Evolutionary conservation across 2,797 vertebrate species (phyloP).

Genomic region (Enteromius treurensis): DNA sequence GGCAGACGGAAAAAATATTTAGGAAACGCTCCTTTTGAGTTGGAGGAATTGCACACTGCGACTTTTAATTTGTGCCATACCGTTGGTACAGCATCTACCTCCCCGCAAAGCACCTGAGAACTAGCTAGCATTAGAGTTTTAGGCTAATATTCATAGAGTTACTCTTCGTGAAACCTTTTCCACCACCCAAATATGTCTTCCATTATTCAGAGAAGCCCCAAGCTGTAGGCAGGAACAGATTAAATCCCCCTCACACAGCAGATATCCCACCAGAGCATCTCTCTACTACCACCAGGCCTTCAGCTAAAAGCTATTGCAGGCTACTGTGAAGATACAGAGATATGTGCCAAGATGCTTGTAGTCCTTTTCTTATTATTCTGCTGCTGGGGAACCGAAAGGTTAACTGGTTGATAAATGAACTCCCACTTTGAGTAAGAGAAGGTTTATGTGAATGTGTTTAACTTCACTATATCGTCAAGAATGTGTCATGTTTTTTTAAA

Average conservation of each 20-base stretch:
- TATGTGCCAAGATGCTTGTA: conserved; percentile 49
- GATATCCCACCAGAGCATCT: conserved; percentile 66
- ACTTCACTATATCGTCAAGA: not conserved
- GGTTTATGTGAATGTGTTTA: conserved; percentile 25
- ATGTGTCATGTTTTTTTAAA: not conserved
- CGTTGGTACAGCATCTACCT: not conserved
- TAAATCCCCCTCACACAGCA: conserved; percentile 76
- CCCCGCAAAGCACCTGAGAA: not conserved
- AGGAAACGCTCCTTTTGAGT: not conserved
- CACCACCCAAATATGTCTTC: conserved; percentile 72
- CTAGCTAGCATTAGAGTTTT: conserved; percentile 35
- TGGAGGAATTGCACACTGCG: not conserved
- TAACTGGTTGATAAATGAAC: conserved; percentile 46
- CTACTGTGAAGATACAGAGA: conserved; percentile 49
- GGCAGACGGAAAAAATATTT: not conserved
- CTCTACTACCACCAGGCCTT: conserved; percentile 65
- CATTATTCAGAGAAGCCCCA: conserved; percentile 78
- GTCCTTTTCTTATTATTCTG: conserved; percentile 23
- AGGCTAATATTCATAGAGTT: conserved; percentile 44
- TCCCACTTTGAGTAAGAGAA: conserved; percentile 24
- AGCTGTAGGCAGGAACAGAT: conserved; percentile 77
- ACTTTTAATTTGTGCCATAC: conserved; percentile 5
- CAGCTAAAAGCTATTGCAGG: conserved; percentile 42
- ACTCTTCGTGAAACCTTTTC: conserved; percentile 65
- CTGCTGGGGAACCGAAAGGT: conserved; percentile 41